phyloP scores from a whole-genome alignment of 2,113 vertebrate genomes.

The Madoqua kirkii region DNA sequence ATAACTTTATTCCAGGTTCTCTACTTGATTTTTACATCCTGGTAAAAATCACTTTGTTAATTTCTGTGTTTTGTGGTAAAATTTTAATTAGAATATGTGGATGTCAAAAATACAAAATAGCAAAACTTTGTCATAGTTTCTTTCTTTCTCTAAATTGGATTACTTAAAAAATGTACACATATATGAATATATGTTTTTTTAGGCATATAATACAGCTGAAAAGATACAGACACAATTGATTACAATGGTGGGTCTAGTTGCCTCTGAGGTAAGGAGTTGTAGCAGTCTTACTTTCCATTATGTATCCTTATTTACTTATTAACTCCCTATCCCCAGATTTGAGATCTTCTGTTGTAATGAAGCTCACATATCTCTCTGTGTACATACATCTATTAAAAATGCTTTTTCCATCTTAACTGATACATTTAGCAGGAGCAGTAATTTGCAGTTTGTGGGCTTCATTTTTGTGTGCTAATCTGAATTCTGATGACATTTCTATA shows the following conservation, averaged over 20 bases:
- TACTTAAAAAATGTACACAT: background rate
- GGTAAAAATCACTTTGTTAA: background rate
- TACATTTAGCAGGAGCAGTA: background rate
- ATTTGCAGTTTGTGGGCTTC: background rate
- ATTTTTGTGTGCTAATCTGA: background rate
- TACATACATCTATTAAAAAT: background rate
- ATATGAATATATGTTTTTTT: background rate
- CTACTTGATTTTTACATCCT: background rate
- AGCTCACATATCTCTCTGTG: background rate
- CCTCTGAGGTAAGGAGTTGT: background rate
- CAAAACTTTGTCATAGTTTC: background rate
- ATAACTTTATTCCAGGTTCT: background rate
- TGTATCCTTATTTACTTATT: background rate
- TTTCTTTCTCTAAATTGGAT: background rate
- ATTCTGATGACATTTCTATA: slow-evolving; percentile 15
- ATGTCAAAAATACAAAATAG: background rate
- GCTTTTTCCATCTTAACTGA: background rate
- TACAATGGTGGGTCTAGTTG: background rate
- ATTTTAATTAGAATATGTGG: background rate
- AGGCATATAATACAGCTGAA: background rate
- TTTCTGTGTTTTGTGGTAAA: background rate
- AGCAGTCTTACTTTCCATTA: background rate
- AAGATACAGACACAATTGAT: background rate
- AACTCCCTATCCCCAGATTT: background rate
- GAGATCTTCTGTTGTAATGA: background rate